These are phyloP conservation scores for Synanthedon tipuliformis DNA, from an alignment of 2,888 invertebrate species.

Conservation along the genomic window DNA sequence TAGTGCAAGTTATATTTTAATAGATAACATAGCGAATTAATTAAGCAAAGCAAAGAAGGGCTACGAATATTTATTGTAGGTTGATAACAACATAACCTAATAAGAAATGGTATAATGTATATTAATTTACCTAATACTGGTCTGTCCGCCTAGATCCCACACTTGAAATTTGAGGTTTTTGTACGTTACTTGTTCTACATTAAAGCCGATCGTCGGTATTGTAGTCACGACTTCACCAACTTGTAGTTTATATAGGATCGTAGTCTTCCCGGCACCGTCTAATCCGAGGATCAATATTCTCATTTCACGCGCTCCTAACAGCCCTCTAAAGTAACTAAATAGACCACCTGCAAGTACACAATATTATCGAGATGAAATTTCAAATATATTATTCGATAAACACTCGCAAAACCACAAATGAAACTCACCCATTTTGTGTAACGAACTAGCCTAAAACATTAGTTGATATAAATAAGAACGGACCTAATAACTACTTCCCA, in stretches of 20 bases:
- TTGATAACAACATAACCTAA: constrained; percentile 15
- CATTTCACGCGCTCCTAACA: constrained; percentile 97
- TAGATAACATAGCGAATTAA: no score
- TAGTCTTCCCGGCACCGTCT: constrained; percentile 99
- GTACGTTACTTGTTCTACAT: constrained; percentile 98
- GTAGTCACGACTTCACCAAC: constrained; percentile 99
- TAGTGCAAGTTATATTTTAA: no score
- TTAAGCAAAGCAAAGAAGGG: no score
- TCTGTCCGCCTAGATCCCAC: constrained; percentile 99
- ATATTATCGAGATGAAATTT: not conserved
- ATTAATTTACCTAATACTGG: constrained; percentile 88
- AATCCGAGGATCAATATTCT: constrained; percentile 96
- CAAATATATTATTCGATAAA: not conserved
- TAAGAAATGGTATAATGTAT: not conserved
- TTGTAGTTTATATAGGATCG: constrained; percentile 97
- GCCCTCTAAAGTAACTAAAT: constrained; percentile 94
- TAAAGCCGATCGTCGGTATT: constrained; percentile 98
- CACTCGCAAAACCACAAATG: not conserved
- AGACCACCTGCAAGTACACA: constrained; percentile 84
- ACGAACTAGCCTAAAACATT: constrained; percentile 50
- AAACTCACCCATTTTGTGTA: constrained; percentile 52
- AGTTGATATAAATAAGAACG: constrained; percentile 41
- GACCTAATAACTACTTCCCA: constrained; percentile 15
- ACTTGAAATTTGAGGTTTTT: constrained; percentile 99
- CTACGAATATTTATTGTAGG: not conserved